Evolutionary conservation across 2,888 invertebrate species (phyloP), one percentile per base, ranked within the genome.

Genomic region (Mesoligia furuncula): DNA sequence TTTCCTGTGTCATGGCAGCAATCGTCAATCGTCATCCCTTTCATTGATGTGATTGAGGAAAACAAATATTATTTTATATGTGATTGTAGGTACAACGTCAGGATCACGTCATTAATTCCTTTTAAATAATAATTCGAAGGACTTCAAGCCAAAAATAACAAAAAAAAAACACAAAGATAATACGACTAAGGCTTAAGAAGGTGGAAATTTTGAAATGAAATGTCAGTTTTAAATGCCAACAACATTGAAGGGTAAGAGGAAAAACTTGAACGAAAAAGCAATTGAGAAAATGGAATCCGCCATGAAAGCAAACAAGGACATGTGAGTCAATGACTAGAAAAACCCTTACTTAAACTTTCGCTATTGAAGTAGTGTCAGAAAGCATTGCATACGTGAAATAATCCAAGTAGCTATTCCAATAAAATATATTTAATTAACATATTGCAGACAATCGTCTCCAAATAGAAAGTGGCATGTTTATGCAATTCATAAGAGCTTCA

Each of bases 381-480:
- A 48, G 24, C 73, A 31, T 42, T 36, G 36, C 39, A 31, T 8
- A 17, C 4, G 39, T 67, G 45, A 31, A 73, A 36, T n/a, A 15
- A 42, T 36, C 27, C 24, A 54, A 45, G 24, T 39, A 67, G 36
- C 20, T 39, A 67, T 62, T 31, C 4, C 42, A 59, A 65, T n/a
- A 54, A 42, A 66, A 83, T 27, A 15, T 39, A 51, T 66, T 71
- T 24, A 71, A 85, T 83, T 77, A 74, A 74, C 67, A 75, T 69
- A 65, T 68, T 51, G 4, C 54, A 64, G 48, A 71, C 45, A 54
- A n/a, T 62, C 31, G 17, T 57, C 48, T 69, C 39, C 20, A 17
- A 83, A 85, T 80, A 72, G 87, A 85, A 80, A 87, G 85, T 84
- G 59, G 13, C 61, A 27, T 64, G 62, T 78, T 73, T 72, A 74